These are phyloP conservation scores for Edolisoma coerulescens DNA, from an alignment of 2,113 vertebrate genomes.

Conservation along the genomic window DNA sequence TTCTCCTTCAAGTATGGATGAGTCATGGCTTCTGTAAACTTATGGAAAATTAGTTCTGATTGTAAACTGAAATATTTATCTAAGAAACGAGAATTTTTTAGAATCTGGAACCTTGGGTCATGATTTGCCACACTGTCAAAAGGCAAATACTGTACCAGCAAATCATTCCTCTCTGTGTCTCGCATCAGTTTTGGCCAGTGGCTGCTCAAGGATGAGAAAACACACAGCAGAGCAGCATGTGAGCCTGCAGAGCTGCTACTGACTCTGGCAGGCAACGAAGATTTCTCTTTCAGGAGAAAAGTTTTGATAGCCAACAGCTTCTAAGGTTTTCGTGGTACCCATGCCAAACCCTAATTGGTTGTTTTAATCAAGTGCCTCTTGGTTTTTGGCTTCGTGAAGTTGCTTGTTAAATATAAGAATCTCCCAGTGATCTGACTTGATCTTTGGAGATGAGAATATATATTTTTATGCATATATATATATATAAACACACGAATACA, in stretches of 20 bases:
- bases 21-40: background rate
- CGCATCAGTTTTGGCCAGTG: background rate
- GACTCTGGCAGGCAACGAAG: background rate
- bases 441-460: background rate
- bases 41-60: background rate
- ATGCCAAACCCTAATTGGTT: slow-evolving; percentile 1
- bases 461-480: background rate
- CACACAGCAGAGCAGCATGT: background rate
- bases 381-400: background rate
- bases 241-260: background rate
- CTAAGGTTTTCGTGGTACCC: background rate
- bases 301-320: background rate
- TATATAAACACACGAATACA: background rate
- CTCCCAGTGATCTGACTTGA: background rate
- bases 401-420: background rate
- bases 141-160: background rate
- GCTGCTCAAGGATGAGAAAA: background rate
- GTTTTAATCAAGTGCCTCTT: background rate
- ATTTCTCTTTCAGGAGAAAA: background rate
- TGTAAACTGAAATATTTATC: background rate
- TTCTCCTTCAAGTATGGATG: background rate
- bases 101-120: background rate
- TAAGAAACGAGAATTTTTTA: background rate
- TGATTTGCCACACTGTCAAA: background rate
- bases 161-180: background rate